Percentiles rank a stretch among this genome's conserved stretches.
Evolutionary conservation across 2,888 invertebrate species (phyloP).

Genomic region (Cyaniris semiargus): DNA sequence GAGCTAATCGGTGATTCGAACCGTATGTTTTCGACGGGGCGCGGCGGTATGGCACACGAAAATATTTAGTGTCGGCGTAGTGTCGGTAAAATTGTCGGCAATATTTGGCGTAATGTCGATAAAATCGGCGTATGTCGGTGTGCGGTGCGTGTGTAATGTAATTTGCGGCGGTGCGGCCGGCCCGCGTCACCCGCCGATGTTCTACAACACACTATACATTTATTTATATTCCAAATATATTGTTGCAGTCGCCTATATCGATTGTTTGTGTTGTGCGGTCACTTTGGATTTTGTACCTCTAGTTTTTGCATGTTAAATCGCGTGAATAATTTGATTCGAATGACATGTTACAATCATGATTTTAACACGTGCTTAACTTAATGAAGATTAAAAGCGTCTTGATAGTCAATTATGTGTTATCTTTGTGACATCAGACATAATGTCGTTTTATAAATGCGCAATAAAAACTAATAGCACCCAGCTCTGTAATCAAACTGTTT

Average conservation of each 20-base stretch:
- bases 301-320: not conserved
- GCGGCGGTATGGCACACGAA: not conserved
- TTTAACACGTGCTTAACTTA: not conserved
- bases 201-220: slow-evolving; percentile 40
- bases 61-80: not conserved
- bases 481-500: not conserved
- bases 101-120: slow-evolving; percentile 34
- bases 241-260: slow-evolving; percentile 29
- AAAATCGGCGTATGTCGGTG: not conserved
- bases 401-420: not conserved
- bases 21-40: not conserved
- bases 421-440: slow-evolving; percentile 14
- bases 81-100: slow-evolving; percentile 30
- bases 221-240: slow-evolving; percentile 46
- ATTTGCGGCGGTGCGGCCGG: slow-evolving; percentile 65
- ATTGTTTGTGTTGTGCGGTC: slow-evolving; percentile 29
- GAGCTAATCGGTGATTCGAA: not conserved
- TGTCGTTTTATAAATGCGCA: not conserved
- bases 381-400: not conserved
- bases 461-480: not conserved
- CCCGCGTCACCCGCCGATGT: slow-evolving; percentile 50
- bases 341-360: not conserved
- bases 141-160: slow-evolving; percentile 55
- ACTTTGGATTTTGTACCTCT: slow-evolving; percentile 6
- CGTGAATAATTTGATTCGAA: not conserved